Base-by-base conservation (phyloP, 2,113 vertebrate species). In the Oostethus manadensis region DNA sequence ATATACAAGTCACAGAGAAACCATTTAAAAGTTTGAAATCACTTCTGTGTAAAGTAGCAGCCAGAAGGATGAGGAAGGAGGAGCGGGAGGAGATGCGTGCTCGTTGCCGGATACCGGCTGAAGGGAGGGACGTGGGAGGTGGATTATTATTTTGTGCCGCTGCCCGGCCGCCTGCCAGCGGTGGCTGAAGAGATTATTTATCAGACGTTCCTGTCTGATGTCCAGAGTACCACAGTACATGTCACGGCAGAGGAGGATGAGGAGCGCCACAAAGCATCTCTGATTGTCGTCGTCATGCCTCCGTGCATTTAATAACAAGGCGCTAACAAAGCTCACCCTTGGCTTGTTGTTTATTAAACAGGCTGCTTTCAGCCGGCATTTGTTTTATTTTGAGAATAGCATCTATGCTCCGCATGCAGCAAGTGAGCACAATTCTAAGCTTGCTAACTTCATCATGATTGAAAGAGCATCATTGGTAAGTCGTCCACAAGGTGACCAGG, bases 21-120 rank as follows among this genome's bases (percentile, higher is more conserved):
- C 73, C 80, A 71, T 86, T 85, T 85, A 80, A 85, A 87, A 86
- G 77, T 85, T 85, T 80, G 68, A 85, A 83, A 85, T 85, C 81
- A 74, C 80, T 83, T 80, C 77, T 81, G 59, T 71, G 77, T 76
- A 75, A 77, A 83, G 81, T 80, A 78, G 75, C 68, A 64, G 73
- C 63, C 66, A 58, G 58, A 33, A 33, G 29, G 29, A 59, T 68
- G 51, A 26, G 62, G 64, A 56, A 20, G 15, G 54, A n/a, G 57
- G 38, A 35, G 60, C 48, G 18, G 58, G 29, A 38, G 64, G 66
- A 51, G 44, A 26, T 45, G 48, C 21, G n/a, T 62, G 71, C 17
- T 68, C 49, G 14, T 59, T 68, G 67, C 69, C 40, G 64, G 68
- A 76, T 59, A 70, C 62, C n/a, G 71, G 21, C 49, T 68, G 42